phyloP scores from a whole-genome alignment of 1,140 invertebrate species.

The Cydia fagiglandana region DNA sequence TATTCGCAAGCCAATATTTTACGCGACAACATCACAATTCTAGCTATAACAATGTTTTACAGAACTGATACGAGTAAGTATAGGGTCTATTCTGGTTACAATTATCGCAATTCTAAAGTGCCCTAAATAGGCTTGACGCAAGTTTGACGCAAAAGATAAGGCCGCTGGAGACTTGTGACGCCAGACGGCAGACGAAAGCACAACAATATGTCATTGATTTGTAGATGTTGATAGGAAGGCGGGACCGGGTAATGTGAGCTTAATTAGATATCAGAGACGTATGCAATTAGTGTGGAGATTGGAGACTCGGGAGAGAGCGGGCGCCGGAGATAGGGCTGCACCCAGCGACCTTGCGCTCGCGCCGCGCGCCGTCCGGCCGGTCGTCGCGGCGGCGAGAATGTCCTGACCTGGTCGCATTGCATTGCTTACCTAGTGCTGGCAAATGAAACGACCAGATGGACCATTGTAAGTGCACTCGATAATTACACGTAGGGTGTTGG shows the following conservation, averaged over 20 bases:
- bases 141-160: slow-evolving; percentile 19
- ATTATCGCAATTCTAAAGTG: slow-evolving; percentile 16
- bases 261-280: slow-evolving; percentile 45
- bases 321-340: slow-evolving; percentile 65
- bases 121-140: slow-evolving; percentile 23
- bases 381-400: slow-evolving; percentile 42
- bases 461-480: background rate
- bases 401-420: slow-evolving; percentile 37
- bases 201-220: slow-evolving; percentile 56
- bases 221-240: slow-evolving; percentile 55
- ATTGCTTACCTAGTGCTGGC: background rate
- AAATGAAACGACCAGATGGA: background rate
- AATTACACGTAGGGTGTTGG: background rate
- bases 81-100: slow-evolving; percentile 19
- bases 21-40: slow-evolving; percentile 31
- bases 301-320: slow-evolving; percentile 40
- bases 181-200: slow-evolving; percentile 43
- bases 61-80: background rate
- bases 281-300: slow-evolving; percentile 46
- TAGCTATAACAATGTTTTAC: slow-evolving; percentile 11
- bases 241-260: slow-evolving; percentile 49
- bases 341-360: slow-evolving; percentile 71
- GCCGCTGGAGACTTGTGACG: slow-evolving; percentile 2
- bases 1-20: slow-evolving; percentile 40
- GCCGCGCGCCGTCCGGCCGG: slow-evolving; percentile 36